Conservation (phyloP, 92 coral and sea anemone species). For the Phenganax marumi region DNA sequence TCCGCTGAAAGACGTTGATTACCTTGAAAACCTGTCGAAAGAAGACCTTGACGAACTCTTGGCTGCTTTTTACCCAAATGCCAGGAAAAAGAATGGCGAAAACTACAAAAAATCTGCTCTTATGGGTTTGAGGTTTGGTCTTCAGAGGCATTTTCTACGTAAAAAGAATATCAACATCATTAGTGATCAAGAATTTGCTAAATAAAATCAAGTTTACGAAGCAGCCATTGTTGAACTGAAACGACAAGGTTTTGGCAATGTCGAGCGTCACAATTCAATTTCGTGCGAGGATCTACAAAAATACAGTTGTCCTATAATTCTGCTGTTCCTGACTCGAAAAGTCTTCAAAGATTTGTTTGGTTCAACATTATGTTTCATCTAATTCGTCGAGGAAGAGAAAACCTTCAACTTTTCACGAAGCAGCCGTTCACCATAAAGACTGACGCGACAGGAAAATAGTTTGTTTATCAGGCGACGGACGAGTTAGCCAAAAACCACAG, state of each 20-base stretch:
- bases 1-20: slow-evolving; percentile 16
- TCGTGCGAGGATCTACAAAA: slow-evolving; percentile 60
- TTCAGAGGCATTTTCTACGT: slow-evolving; percentile 70
- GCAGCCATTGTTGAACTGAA: slow-evolving; percentile 54
- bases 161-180: slow-evolving; percentile 43
- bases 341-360: slow-evolving; percentile 56
- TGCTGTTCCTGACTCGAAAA: slow-evolving; percentile 40
- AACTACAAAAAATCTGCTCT: slow-evolving; percentile 89
- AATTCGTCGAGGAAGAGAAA: slow-evolving; percentile 56
- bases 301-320: slow-evolving; percentile 46
- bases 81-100: slow-evolving; percentile 89
- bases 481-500: slow-evolving; percentile 45
- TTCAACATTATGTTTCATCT: slow-evolving; percentile 51
- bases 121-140: slow-evolving; percentile 83
- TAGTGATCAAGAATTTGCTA: slow-evolving; percentile 44
- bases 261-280: slow-evolving; percentile 59
- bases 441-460: slow-evolving; percentile 50
- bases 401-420: slow-evolving; percentile 43
- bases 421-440: slow-evolving; percentile 47
- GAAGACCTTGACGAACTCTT: slow-evolving; percentile 70
- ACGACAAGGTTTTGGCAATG: slow-evolving; percentile 71
- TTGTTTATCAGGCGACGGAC: slow-evolving; percentile 49
- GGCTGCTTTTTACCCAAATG: slow-evolving; percentile 85
- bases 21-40: slow-evolving; percentile 41
- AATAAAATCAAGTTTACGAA: slow-evolving; percentile 57